Base-by-base conservation (phyloP, 2,888 invertebrate genomes). In the Hirtodrosophila duncani region DNA sequence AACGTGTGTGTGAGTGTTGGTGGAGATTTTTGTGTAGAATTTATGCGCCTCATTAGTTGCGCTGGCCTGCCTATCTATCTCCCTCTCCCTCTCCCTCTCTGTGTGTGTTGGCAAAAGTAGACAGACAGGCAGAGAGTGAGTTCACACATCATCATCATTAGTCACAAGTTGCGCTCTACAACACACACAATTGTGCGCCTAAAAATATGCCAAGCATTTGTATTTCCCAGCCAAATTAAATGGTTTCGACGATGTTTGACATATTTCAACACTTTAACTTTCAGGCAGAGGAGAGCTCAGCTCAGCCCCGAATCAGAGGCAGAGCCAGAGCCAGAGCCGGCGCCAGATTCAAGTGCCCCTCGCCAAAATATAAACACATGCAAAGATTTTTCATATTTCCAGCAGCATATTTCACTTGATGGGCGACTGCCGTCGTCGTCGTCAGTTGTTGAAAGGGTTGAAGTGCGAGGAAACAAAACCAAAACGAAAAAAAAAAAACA, bases 31-130 rank as follows among this genome's bases (percentile, higher is more conserved):
- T 63, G 58, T 71, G 56, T 67, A 60, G 64, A 81, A 82, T 82
- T 82, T 82, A 81, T 81, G 80, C 80, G 78, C 83, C 81, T 81
- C 81, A 81, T 81, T 81, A 81, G 75, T 82, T 77, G 75, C 69
- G 68, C 58, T 60, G 49, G 55, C 46, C 45, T 23, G 17, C 13
- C 21, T 33, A 11, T 20, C 20, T 20, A 4, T 20, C 20, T 20
- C 20, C 5, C 20, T 20, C 20, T 20, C 20, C 7, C 20, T 20
- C 20, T 20, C 20, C 7, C 4, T 20, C 7, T 20, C n/a, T n/a
- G n/a, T n/a, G n/a, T n/a, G n/a, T n/a, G 17, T 6, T 16, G 10
- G 24, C 33, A 11, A 10, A 43, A 33, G 14, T 13, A 38, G 11
- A 37, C 24, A 17, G 10, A 10, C 6, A 23, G 36, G 27, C 7